phyloP scores from a whole-genome alignment of 2,113 vertebrate genomes.

The Bagarius yarrelli region DNA sequence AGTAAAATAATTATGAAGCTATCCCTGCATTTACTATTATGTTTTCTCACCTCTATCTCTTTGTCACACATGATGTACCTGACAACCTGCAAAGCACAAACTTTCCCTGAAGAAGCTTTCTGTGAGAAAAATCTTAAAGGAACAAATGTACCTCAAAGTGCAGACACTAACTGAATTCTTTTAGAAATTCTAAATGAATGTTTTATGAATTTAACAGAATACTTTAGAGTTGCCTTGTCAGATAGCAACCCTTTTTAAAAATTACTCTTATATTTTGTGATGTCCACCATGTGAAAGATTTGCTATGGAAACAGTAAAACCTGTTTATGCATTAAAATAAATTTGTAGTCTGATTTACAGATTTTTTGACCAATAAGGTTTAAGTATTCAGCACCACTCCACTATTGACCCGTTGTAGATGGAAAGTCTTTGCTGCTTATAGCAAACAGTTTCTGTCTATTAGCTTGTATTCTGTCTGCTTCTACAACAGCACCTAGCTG shows the following conservation, averaged over 20 bases:
- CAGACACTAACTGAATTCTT: not conserved
- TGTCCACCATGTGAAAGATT: not conserved
- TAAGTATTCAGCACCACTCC: not conserved
- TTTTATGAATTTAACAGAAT: not conserved
- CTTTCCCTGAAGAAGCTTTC: not conserved
- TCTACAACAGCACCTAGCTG: not conserved
- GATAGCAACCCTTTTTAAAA: not conserved
- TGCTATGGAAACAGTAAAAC: too few species aligned
- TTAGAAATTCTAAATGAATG: not conserved
- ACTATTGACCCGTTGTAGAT: not conserved
- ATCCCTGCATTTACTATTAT: not conserved
- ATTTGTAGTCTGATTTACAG: not conserved
- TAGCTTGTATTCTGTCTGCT: not conserved
- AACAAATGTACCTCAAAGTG: not conserved
- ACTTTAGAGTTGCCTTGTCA: not conserved
- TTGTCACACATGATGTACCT: not conserved
- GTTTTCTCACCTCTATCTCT: not conserved
- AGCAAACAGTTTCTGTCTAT: not conserved
- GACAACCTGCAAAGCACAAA: not conserved
- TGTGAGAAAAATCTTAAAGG: not conserved
- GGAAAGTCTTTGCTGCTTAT: not conserved
- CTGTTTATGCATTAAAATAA: not conserved
- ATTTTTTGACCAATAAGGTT: not conserved
- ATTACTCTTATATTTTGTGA: not conserved
- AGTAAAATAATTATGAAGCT: not conserved